Evolutionary conservation across 2,113 vertebrate genomes (phyloP).

Genomic region (Upupa epops): DNA sequence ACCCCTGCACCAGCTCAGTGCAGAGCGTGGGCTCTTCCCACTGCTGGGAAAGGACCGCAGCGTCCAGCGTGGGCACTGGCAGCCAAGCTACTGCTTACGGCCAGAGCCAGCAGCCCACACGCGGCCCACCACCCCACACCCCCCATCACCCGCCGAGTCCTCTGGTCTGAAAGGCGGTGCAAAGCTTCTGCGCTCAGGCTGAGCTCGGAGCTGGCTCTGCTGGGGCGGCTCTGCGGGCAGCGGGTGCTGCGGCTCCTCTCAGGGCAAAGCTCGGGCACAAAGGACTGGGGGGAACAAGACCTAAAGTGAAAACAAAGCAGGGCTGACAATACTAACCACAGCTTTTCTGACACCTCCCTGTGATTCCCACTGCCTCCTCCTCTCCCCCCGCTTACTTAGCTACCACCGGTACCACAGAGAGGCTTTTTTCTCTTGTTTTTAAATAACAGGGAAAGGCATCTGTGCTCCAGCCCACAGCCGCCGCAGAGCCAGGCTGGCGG

Average conservation of each 20-base stretch:
- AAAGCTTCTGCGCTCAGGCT: fast-evolving
- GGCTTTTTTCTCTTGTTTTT: slow-evolving; percentile 20
- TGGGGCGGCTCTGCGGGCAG: neutral
- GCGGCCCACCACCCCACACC: fast-evolving
- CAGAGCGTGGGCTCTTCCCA: fast-evolving
- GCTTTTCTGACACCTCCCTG: slow-evolving; percentile 22
- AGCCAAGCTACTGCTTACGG: neutral
- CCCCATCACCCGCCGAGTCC: fast-evolving
- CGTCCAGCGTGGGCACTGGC: neutral
- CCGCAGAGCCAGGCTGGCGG: neutral
- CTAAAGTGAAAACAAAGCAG: neutral
- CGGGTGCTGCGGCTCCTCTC: fast-evolving
- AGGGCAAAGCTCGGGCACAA: neutral
- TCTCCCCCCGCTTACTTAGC: neutral
- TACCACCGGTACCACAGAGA: neutral
- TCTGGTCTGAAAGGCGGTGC: fast-evolving
- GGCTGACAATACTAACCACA: neutral
- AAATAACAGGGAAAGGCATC: slow-evolving; percentile 50
- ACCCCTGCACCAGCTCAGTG: neutral
- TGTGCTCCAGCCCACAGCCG: slow-evolving; percentile 56
- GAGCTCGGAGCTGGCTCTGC: neutral
- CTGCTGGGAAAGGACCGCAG: fast-evolving
- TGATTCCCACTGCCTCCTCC: slow-evolving; percentile 26
- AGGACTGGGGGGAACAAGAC: neutral
- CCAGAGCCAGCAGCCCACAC: fast-evolving